Evolutionary conservation across 2,888 invertebrate species (phyloP), one percentile per base, ranked within the genome.

Genomic region (Ochropleura leucogaster): DNA sequence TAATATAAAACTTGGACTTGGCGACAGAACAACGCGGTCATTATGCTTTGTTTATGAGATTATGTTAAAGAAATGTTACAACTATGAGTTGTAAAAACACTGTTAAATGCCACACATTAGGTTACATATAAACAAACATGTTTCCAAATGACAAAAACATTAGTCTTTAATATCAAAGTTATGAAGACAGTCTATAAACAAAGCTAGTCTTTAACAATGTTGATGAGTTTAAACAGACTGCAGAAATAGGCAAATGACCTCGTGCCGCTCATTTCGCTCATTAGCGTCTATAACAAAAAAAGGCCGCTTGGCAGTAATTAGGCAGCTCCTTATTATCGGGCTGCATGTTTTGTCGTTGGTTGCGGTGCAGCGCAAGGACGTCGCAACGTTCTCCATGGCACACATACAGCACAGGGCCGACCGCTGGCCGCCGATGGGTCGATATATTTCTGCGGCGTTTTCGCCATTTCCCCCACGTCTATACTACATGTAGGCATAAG

Each of bases 391-490:
- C 92, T 88, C 92, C 90, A 94, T 94, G 91, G 91, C 91, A 90
- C 88, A 92, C 87, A 89, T 90, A 91, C 85, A 85, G 74, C 77
- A 87, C 85, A 85, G 86, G 89, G 91, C 89, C 91, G 92, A 86
- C 91, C 94, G 88, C 82, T 89, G 93, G 89, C 88, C 91, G 88
- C 83, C 90, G 86, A 88, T 93, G 92, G 96, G 95, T 96, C 96
- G 96, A 96, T 96, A 96, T 93, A 93, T 93, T 95, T 95, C 94
- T 94, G 95, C 95, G 93, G 93, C 93, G 90, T 93, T 93, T 92
- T 93, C 91, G 93, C 92, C 92, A 92, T 93, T 93, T 90, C 88
- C 88, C 85, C 80, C 85, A 85, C 84, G 72, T 72, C 74, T 73
- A 85, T 84, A 67, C 44, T 74, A 83, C 20, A 77, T 73, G 72